Evolutionary conservation across 2,113 vertebrate genomes (phyloP).

Genomic region (Neomonachus schauinslandi): DNA sequence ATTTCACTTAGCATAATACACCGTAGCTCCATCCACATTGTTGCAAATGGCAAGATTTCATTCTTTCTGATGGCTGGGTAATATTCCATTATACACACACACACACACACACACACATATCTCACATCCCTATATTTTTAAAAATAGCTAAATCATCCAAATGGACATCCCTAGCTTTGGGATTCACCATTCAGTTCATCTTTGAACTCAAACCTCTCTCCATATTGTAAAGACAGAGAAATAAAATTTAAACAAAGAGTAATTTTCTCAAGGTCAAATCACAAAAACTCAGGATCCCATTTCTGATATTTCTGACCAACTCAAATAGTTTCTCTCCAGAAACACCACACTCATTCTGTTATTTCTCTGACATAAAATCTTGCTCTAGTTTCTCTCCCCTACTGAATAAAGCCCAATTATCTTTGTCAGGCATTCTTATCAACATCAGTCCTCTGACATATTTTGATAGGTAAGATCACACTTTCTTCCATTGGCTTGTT

Average conservation of each 20-base stretch:
- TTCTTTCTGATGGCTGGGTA: not conserved
- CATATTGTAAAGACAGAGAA: not conserved
- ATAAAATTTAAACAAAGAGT: not conserved
- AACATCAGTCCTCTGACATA: not conserved
- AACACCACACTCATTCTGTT: not conserved
- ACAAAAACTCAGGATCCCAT: not conserved
- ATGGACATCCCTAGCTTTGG: not conserved
- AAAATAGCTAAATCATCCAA: not conserved
- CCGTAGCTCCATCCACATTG: not conserved
- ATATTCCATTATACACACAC: no score
- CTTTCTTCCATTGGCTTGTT: not conserved
- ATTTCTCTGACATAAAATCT: not conserved
- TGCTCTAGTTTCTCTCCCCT: not conserved
- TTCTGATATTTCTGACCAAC: not conserved
- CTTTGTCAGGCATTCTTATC: not conserved
- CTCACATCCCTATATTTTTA: not conserved
- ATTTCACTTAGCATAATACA: not conserved
- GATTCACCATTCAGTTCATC: not conserved
- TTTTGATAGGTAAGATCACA: rapidly evolving
- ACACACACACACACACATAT: not conserved
- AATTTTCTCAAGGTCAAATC: not conserved
- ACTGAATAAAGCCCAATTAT: not conserved
- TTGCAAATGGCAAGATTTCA: not conserved
- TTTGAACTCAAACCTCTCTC: not conserved
- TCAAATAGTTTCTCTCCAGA: not conserved